Evolutionary conservation across 2,797 vertebrate genomes (phyloP), one percentile per base, ranked within the genome.

Genomic region (Aldrovandia affinis): DNA sequence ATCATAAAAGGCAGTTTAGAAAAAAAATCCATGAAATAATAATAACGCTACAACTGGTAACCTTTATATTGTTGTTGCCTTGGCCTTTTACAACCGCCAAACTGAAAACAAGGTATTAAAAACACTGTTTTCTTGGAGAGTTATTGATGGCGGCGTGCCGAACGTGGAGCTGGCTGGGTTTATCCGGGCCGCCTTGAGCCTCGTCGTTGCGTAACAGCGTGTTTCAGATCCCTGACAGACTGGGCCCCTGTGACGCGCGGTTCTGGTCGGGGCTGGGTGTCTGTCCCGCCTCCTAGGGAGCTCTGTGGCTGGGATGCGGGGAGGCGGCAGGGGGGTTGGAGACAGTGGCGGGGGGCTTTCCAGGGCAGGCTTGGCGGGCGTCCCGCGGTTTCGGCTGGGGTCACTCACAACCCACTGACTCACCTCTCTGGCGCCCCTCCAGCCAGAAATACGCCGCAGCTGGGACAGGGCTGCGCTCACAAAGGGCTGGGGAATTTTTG

Each of bases 161-260:
- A 88, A 59, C 68, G 80, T 20, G 1, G 84, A 68, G 89, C 89
- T 90, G 85, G 77, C 47, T 30, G 14, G 22, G 73, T 22, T 59
- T 18, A 20, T n/a, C 81, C 18, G 10, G 7, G 73, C 57, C 15
- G 8, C n/a, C 22, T 1, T 15, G 18, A 22, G 44, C 44, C 12
- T 54, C 10, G 52, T 42, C 39, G 18, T 63, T 65, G 14, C 12
- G 75, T 9, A n/a, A 25, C 55, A 22, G 18, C 7, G 44, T 15
- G 75, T 78, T 39, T 57, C 7, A 4, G 2, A 10, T n/a, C 30
- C 50, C 47, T 80, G 83, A 47, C 36, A 12, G 47, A 52, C 47
- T 18, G 20, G 20, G 1, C 9, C n/a, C 33, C 70, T 33, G 18
- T 25, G 18, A 73, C 2, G 68, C 42, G 9, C 9, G 25, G 42